These are phyloP conservation scores for Coilia nasus DNA, from an alignment of 2,797 vertebrate species.

Conservation along the genomic window DNA sequence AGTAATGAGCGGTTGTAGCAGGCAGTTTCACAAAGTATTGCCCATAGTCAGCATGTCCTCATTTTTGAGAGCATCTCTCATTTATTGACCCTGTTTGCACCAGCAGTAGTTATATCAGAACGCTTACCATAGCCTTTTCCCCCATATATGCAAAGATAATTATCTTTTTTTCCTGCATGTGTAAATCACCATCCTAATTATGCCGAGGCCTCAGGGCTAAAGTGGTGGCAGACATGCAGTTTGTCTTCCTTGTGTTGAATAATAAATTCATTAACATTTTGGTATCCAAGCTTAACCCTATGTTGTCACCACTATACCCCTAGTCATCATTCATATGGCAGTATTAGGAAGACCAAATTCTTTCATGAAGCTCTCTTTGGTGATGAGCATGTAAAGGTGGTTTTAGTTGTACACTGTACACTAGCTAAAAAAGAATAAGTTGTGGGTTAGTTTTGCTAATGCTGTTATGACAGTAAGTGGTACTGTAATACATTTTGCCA, in stretches of 20 bases:
- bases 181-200: constrained; percentile 15
- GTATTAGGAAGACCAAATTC: neutral
- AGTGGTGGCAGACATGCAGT: constrained; percentile 1
- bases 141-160: constrained; percentile 14
- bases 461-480: neutral
- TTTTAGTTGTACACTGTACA: neutral
- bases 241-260: constrained; percentile 15
- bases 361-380: neutral
- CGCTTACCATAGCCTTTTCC: constrained; percentile 59
- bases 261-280: neutral
- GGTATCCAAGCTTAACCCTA: neutral
- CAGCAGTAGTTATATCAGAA: constrained; percentile 45
- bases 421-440: neutral
- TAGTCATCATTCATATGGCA: neutral
- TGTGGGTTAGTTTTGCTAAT: neutral
- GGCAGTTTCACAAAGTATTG: neutral
- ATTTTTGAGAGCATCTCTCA: constrained; percentile 59
- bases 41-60: constrained; percentile 52
- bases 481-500: neutral
- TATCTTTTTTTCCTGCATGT: constrained; percentile 8
- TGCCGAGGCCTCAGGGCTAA: neutral
- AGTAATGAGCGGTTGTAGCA: constrained; percentile 15
- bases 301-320: neutral
- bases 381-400: neutral
- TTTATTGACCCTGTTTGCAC: constrained; percentile 64